Evolutionary conservation across 2,888 invertebrate species (phyloP), one percentile per base, ranked within the genome.

Genomic region (Keiferia lycopersicella): DNA sequence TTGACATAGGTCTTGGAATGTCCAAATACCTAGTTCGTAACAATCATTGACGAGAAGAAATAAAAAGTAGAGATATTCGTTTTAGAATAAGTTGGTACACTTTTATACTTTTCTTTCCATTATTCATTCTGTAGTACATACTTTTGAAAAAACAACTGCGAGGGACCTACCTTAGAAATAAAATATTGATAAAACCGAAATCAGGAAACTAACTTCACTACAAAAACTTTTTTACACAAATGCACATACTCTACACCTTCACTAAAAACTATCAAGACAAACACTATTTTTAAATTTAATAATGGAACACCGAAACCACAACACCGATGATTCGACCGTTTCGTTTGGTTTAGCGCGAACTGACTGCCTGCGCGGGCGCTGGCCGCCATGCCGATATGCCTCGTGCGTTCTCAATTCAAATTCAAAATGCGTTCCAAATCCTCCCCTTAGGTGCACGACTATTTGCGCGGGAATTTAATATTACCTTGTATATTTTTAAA

Each of bases 301-400:
- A 45, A 45, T 26, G 8, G 60, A 60, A 60, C 41, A 26, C n/a
- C 45, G 45, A n/a, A 60, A 18, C 26, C 45, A 60, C 38, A 60
- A 18, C n/a, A 18, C 61, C 48, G 45, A 45, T 45, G 61, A 50
- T 48, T 61, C 50, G 61, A 63, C 20, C 59, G 64, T 59, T 64
- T 53, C 61, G 53, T 64, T 61, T 64, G 67, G 64, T 57, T 66
- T 64, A 66, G 65, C 67, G 67, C 63, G 45, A 60, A 62, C 58
- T 65, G 65, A 62, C 62, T n/a, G 61, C n/a, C 62, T n/a, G 61
- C n/a, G 48, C 61, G 61, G 50, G n/a, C 50, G 22, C 60, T 2
- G 39, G 41, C 30, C 12, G 62, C 22, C 34, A 34, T 26, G 45
- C 56, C 56, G 56, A 56, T 56, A 56, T 56, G 56, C 56, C 56